Evolutionary conservation across 2,113 vertebrate genomes (phyloP).

Genomic region (Brachypodius melanocephalos): DNA sequence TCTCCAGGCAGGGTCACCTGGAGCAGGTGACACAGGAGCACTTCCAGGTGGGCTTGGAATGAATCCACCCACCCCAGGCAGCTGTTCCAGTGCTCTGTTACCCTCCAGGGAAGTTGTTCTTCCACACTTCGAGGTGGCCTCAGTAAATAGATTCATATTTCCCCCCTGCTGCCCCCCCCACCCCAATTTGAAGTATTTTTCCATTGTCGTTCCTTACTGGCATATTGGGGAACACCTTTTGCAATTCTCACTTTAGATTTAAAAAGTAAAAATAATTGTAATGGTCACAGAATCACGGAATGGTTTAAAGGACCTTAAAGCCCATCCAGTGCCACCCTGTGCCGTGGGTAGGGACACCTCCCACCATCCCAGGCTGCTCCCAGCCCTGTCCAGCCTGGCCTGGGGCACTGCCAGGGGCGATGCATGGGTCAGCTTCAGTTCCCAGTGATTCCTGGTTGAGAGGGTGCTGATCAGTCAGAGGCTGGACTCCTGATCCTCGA

Average conservation of each 20-base stretch:
- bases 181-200: background rate
- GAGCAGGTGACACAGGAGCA: background rate
- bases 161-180: accelerated
- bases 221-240: background rate
- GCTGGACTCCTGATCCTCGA: background rate
- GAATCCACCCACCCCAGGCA: background rate
- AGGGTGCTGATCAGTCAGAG: background rate
- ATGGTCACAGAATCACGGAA: background rate
- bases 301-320: background rate
- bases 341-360: background rate
- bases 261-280: background rate
- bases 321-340: background rate
- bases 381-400: background rate
- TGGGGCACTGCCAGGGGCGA: background rate
- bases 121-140: background rate
- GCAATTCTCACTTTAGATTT: background rate
- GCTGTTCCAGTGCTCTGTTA: background rate
- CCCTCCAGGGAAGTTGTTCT: background rate
- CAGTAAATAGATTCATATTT: background rate
- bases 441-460: background rate
- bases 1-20: background rate
- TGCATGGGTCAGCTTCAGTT: accelerated
- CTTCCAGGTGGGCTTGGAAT: background rate
- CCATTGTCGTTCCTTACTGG: background rate
- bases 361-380: background rate